Conservation (phyloP, 2,797 vertebrate genomes). For the Ara ararauna region DNA sequence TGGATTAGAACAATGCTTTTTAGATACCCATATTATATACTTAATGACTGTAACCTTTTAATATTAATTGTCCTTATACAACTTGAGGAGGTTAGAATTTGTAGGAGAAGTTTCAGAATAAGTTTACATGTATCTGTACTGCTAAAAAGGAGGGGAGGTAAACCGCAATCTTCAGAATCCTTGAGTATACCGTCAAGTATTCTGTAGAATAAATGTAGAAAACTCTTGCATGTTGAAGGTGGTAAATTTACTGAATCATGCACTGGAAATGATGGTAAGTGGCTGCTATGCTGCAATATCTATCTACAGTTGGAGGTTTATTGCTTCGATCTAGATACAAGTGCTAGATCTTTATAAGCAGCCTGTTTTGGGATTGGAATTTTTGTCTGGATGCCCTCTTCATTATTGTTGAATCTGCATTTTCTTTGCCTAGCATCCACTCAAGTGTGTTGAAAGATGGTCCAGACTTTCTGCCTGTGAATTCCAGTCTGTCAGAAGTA, state of each 20-base stretch:
- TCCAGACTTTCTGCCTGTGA: slow-evolving; percentile 78
- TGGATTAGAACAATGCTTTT: background rate
- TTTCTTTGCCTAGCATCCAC: slow-evolving; percentile 74
- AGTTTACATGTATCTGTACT: background rate
- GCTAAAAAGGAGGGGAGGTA: background rate
- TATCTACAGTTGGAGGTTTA: background rate
- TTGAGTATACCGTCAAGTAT: background rate
- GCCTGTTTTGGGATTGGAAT: background rate
- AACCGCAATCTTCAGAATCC: background rate
- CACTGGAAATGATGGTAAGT: background rate
- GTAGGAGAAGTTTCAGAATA: background rate
- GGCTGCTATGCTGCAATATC: background rate
- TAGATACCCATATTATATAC: background rate
- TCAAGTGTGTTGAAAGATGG: slow-evolving; percentile 88
- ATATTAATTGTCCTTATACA: background rate
- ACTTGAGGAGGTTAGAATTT: background rate
- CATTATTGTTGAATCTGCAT: background rate
- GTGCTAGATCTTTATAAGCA: background rate
- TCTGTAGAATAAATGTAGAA: background rate
- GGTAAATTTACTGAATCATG: background rate
- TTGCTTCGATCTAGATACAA: background rate
- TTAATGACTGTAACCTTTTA: background rate
- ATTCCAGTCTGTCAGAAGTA: slow-evolving; percentile 80
- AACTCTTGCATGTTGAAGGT: background rate
- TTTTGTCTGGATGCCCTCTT: background rate